Conservation (phyloP, 2,888 invertebrate genomes). For the Ceramica pisi region DNA sequence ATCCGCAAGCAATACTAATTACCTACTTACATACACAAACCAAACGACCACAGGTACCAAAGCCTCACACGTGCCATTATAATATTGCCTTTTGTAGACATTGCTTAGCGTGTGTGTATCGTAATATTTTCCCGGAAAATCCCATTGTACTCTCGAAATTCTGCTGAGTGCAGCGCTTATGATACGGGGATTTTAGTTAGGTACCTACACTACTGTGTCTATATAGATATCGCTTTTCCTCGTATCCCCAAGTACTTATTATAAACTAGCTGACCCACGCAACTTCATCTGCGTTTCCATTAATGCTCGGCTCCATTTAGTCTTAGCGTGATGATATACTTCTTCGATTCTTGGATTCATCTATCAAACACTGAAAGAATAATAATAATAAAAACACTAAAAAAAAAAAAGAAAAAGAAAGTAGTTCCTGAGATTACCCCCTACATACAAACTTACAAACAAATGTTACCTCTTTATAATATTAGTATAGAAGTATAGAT, state of each 20-base stretch:
- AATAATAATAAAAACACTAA: too few species aligned
- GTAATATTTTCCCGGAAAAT: conserved; percentile 21
- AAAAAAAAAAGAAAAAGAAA: too few species aligned
- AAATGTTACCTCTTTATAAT: too few species aligned
- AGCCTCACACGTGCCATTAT: conserved; percentile 2
- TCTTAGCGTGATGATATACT: too few species aligned
- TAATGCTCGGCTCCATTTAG: too few species aligned
- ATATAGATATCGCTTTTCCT: not conserved
- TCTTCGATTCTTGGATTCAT: too few species aligned
- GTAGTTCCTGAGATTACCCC: too few species aligned
- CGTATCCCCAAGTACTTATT: too few species aligned
- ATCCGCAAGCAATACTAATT: not conserved
- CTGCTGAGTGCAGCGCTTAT: conserved; percentile 7
- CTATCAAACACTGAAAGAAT: too few species aligned
- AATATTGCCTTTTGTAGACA: conserved; percentile 22
- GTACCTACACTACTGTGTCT: not conserved
- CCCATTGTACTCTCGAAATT: conserved; percentile 17
- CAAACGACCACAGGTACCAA: not conserved
- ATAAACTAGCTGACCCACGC: too few species aligned
- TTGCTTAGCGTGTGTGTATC: conserved; percentile 11
- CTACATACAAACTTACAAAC: too few species aligned
- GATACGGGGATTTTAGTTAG: not conserved
- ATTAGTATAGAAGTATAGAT: not conserved
- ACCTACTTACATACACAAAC: not conserved
- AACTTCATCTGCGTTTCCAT: too few species aligned